These are phyloP conservation scores for Cepaea nemoralis DNA, from an alignment of 1,140 invertebrate species.

Conservation along the genomic window DNA sequence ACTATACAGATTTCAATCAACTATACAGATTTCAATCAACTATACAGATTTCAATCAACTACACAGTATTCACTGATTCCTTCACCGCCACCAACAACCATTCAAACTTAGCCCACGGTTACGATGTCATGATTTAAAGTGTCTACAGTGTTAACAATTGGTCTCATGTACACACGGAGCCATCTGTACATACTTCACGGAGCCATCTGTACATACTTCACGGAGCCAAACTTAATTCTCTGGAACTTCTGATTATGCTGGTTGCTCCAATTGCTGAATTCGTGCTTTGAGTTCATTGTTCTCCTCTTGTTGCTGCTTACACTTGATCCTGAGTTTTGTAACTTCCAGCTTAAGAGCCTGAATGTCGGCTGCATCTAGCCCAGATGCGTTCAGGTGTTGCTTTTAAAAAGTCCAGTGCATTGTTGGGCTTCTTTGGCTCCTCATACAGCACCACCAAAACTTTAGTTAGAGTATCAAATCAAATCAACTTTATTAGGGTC, in stretches of 20 bases:
- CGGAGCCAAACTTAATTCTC: slow-evolving; percentile 33
- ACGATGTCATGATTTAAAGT: background rate
- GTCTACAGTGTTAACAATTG: background rate
- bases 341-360: slow-evolving; percentile 71
- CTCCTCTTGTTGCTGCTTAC: slow-evolving; percentile 68
- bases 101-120: background rate
- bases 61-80: no score
- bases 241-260: slow-evolving; percentile 37
- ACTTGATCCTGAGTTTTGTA: slow-evolving; percentile 68
- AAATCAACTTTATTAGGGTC: no score
- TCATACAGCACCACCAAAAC: no score
- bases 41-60: no score
- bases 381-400: slow-evolving; percentile 66
- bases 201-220: no score
- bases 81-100: no score
- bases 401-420: no score
- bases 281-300: slow-evolving; percentile 69
- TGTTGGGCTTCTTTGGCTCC: no score
- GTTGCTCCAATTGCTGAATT: slow-evolving; percentile 43
- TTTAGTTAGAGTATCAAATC: no score
- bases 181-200: background rate
- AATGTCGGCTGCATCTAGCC: slow-evolving; percentile 71
- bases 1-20: no score
- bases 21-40: no score
- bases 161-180: background rate